Conservation (phyloP, 1,140 invertebrate species). For the Holotrichia oblita region DNA sequence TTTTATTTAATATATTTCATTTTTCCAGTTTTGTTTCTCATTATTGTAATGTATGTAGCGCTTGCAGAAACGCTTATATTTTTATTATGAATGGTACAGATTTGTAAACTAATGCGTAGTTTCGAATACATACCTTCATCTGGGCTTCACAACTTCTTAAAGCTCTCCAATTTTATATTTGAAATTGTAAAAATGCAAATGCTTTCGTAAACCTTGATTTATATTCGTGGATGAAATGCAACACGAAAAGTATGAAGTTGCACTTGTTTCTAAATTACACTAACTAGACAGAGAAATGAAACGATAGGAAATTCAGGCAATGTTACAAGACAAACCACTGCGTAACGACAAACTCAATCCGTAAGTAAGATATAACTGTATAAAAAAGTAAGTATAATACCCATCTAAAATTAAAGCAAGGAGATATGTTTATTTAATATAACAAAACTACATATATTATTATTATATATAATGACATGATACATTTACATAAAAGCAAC, state of each 20-base stretch:
- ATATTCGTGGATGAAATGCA: background rate
- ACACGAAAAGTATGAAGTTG: background rate
- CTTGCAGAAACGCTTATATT: background rate
- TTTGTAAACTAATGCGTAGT: background rate
- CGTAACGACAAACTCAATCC: no score
- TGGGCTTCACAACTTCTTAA: background rate
- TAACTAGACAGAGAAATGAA: background rate
- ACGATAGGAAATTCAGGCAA: background rate
- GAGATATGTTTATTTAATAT: background rate
- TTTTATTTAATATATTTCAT: conserved; percentile 1
- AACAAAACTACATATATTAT: background rate
- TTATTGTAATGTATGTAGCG: background rate
- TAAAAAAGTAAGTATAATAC: background rate
- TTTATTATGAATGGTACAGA: background rate
- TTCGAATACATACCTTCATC: background rate
- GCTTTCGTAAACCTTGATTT: background rate
- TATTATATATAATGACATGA: no score
- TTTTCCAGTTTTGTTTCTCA: background rate
- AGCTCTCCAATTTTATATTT: background rate
- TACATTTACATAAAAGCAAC: no score
- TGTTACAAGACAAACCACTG: background rate
- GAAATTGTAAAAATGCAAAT: conserved; percentile 4
- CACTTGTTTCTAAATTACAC: background rate
- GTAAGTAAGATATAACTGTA: background rate
- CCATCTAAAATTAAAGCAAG: background rate